These are phyloP conservation scores for Euura saliciscinereae DNA, from an alignment of 1,140 invertebrate genomes.

Conservation along the genomic window DNA sequence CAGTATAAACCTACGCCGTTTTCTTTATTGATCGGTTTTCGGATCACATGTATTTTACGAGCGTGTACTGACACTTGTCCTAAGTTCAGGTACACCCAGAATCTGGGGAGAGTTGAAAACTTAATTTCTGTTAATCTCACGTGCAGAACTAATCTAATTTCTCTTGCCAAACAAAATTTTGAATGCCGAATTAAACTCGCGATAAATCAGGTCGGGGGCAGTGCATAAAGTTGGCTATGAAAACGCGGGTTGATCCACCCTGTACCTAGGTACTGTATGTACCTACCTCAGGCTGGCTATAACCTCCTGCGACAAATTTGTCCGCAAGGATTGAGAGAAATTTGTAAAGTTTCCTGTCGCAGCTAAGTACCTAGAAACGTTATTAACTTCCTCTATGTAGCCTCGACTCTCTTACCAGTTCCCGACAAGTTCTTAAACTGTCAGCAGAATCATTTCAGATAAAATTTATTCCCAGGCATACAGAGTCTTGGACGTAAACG, in stretches of 20 bases:
- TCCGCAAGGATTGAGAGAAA: not conserved
- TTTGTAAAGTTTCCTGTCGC: slow-evolving; percentile 1
- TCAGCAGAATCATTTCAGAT: not conserved
- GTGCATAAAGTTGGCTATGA: not conserved
- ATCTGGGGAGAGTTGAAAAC: not conserved
- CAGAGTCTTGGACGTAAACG: not conserved
- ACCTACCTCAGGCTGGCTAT: not conserved
- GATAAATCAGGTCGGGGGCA: not conserved
- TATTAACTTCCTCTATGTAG: not conserved
- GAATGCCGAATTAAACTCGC: not conserved
- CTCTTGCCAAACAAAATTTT: not conserved
- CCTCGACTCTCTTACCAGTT: not conserved
- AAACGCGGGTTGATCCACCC: not conserved
- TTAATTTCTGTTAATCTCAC: not conserved
- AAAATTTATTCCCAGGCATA: not conserved
- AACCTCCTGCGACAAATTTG: not conserved
- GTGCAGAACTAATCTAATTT: not conserved
- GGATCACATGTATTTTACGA: no score
- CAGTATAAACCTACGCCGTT: not conserved
- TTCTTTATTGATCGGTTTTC: not conserved
- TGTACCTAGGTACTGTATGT: not conserved
- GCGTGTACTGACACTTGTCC: no score
- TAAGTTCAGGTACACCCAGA: no score
- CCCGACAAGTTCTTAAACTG: not conserved
- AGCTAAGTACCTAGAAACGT: not conserved